Percentiles rank a stretch among this genome's conserved stretches.
Conservation (phyloP, 1,140 invertebrate species). For the Apis laboriosa region DNA sequence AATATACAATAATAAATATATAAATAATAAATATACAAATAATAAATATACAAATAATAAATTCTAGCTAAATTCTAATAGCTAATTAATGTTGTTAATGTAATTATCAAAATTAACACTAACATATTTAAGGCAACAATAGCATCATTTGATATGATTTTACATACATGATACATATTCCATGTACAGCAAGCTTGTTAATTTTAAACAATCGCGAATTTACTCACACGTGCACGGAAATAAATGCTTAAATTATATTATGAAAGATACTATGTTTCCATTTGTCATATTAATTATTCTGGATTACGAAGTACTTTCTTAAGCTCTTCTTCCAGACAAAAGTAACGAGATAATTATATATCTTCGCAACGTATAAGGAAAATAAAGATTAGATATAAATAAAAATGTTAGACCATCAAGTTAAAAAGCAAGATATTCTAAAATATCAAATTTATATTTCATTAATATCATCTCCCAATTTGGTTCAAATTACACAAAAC, state of each 20-base stretch:
- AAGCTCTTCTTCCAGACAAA: conserved; percentile 25
- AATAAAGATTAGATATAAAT: conserved; percentile 38
- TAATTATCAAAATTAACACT: background rate
- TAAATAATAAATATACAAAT: background rate
- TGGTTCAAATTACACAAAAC: too few relatives aligned
- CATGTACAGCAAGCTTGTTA: conserved; percentile 34
- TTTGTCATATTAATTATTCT: conserved; percentile 33
- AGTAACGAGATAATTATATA: conserved; percentile 23
- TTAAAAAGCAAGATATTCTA: too few relatives aligned
- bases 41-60: too few relatives aligned
- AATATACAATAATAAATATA: too few relatives aligned
- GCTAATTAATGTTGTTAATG: background rate
- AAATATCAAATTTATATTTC: conserved; percentile 13
- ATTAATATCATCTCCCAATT: background rate
- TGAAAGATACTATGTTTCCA: conserved; percentile 24
- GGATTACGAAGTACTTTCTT: conserved; percentile 28
- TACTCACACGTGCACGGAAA: conserved; percentile 46
- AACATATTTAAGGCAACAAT: conserved; percentile 12
- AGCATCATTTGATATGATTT: conserved; percentile 34
- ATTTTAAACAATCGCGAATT: conserved; percentile 47
- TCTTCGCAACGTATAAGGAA: conserved; percentile 12
- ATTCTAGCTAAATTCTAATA: background rate
- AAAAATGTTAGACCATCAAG: background rate
- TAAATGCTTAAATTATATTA: conserved; percentile 41
- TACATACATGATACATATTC: conserved; percentile 8